Base-by-base conservation (phyloP, 30 jellyfish, hydroid and myxozoan species). In the Mastigias papua region DNA sequence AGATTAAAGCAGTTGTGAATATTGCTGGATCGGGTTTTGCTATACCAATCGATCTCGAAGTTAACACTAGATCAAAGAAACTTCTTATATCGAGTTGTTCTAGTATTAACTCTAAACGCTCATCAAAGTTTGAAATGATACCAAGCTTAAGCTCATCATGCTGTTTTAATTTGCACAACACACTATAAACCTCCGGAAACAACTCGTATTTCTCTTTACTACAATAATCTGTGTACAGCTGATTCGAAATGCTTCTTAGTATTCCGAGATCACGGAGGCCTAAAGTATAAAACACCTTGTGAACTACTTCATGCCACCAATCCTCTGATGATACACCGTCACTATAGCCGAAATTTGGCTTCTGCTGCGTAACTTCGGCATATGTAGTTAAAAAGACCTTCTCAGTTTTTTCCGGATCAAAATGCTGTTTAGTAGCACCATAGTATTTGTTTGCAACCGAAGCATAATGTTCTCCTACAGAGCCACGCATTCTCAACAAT, bases 271-370 rank as follows among this genome's bases (percentile, higher is more conserved):
- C 94, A 19, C 78, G 79, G 19, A 86, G 94, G 69, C 94, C 94
- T 30, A 65, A 77, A 71, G 62, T 74, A 57, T 13, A 76, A 48
- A 86, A 73, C 19, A 76, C 89, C 17, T 80, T 61, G 23, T 86
- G 88, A 33, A 86, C 94, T 19, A 86, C 89, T 26, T 73, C 89
- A 74, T 73, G 51, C 94, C 94, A 86, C 94, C 94, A 86, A 22
- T 35, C 49, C 48, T 86, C 94, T 10, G 89, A 54, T 22, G 89
- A 62, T 17, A 86, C 46, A 21, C 73, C 71, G 11, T 46, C 74
- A 21, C 76, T 37, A 75, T 73, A 76, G 20, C 94, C 94, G 57
- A 72, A 86, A 42, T 76, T 73, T 35, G 94, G 94, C 76, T 49
- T 64, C 48, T 27, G 67, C 78, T 31, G 62, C 37, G 10, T 17